Evolutionary conservation across 92 coral and sea anemone genomes (phyloP).

Genomic region (Palythoa grandis): DNA sequence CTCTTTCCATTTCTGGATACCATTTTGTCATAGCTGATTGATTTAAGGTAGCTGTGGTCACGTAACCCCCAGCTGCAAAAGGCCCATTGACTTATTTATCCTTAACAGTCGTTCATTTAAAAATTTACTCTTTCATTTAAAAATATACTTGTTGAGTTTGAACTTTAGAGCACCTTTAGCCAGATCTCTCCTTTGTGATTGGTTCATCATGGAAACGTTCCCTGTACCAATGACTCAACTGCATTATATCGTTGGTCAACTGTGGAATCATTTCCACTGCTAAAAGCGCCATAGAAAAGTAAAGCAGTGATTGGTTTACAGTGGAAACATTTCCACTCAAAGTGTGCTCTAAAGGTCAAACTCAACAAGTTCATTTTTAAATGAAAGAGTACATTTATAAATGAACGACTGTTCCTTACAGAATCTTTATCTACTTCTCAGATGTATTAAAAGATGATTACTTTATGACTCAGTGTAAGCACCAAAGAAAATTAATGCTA

Average conservation of each 20-base stretch:
- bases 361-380: slow-evolving; percentile 17
- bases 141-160: slow-evolving; percentile 22
- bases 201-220: neutral
- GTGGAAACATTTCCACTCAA: neutral
- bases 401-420: too few species aligned
- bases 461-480: too few species aligned
- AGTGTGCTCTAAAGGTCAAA: slow-evolving; percentile 27
- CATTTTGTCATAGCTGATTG: too few species aligned
- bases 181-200: neutral
- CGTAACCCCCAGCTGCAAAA: too few species aligned
- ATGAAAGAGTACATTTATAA: neutral
- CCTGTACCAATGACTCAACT: neutral
- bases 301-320: slow-evolving; percentile 4
- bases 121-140: slow-evolving; percentile 1
- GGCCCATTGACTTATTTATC: too few species aligned
- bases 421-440: too few species aligned
- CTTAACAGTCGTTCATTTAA: too few species aligned
- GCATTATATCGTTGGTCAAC: neutral
- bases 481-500: too few species aligned
- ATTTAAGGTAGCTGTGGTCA: too few species aligned
- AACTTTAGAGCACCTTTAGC: slow-evolving; percentile 24
- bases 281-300: neutral
- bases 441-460: too few species aligned
- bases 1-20: too few species aligned
- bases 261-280: neutral